Evolutionary conservation across 2,888 invertebrate species (phyloP).

Genomic region (Pristionchus maxplancki): DNA sequence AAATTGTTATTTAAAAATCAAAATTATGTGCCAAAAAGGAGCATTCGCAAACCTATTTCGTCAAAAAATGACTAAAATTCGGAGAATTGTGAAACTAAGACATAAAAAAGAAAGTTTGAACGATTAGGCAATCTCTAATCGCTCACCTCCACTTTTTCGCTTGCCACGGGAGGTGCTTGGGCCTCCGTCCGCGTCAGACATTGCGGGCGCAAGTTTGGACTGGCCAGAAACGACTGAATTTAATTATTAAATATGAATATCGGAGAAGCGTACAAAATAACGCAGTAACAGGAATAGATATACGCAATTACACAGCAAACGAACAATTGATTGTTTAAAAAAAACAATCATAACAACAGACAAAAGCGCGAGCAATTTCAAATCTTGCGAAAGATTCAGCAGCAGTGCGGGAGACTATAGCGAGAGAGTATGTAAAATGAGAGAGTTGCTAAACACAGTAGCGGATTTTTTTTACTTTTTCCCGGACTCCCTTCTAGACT

Average conservation of each 20-base stretch:
- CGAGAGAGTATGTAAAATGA: neutral
- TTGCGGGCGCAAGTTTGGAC: slow-evolving; percentile 12
- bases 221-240: slow-evolving; percentile 14
- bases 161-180: neutral
- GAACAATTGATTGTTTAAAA: neutral
- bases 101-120: neutral
- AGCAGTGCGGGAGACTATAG: neutral
- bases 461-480: no score
- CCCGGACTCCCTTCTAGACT: no score
- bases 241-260: neutral
- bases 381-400: neutral
- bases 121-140: neutral
- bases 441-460: neutral
- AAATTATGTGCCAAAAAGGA: no score
- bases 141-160: slow-evolving; percentile 21
- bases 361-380: neutral
- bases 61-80: no score
- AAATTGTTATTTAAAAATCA: neutral
- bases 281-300: neutral
- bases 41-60: neutral
- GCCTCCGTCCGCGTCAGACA: slow-evolving; percentile 15
- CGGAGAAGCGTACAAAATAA: neutral
- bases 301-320: neutral
- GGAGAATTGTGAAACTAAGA: no score
- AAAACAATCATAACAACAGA: neutral